Evolutionary conservation across 2,888 invertebrate species (phyloP).

Genomic region (Sussaba pulchella): DNA sequence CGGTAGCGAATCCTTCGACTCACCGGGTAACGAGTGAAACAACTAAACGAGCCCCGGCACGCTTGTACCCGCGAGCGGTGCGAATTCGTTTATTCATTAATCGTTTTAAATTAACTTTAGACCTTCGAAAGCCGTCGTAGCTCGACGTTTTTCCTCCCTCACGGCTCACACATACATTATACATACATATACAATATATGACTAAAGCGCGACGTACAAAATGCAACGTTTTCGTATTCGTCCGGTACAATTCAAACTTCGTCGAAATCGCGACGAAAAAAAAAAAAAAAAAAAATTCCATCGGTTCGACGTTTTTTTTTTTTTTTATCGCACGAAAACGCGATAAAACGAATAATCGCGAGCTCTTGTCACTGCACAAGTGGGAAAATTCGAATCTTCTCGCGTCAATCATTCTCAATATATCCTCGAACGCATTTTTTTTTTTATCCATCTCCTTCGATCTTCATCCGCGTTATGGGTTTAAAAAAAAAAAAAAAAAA

Average conservation of each 20-base stretch:
- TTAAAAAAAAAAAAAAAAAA: no score
- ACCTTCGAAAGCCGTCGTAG: conserved; percentile 30
- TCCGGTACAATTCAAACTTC: conserved; percentile 14
- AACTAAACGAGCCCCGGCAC: conserved; percentile 3
- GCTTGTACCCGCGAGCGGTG: background rate
- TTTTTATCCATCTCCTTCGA: background rate
- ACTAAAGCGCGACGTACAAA: conserved; percentile 72
- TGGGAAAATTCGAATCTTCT: background rate
- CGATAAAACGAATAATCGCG: no score
- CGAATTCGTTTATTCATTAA: conserved; percentile 32
- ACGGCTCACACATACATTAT: conserved; percentile 67
- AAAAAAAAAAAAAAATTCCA: no score
- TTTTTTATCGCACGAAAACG: background rate
- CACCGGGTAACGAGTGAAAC: conserved; percentile 30
- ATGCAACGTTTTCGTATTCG: conserved; percentile 62
- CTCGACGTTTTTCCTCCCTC: conserved; percentile 38
- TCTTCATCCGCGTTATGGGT: no score
- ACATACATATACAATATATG: conserved; percentile 67
- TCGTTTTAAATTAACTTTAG: no score
- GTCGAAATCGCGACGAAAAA: conserved; percentile 27
- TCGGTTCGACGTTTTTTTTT: conserved; percentile 7
- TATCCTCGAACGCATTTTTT: no score
- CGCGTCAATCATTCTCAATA: background rate
- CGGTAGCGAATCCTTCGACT: conserved; percentile 1
- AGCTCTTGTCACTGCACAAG: no score